Conservation (phyloP, 2,113 vertebrate genomes). For the Pterocles burchelli region DNA sequence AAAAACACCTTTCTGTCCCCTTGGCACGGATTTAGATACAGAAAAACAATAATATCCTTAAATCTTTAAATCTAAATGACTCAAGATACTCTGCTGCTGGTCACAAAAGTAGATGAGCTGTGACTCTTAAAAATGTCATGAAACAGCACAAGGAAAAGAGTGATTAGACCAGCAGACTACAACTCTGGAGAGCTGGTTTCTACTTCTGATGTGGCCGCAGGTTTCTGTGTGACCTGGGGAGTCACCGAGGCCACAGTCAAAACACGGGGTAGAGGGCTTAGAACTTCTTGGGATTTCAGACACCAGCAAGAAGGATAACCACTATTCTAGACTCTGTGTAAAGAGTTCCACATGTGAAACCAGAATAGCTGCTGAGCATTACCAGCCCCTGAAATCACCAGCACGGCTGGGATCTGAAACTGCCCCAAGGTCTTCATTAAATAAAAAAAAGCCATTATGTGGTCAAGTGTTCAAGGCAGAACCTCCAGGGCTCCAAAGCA, state of each 20-base stretch:
- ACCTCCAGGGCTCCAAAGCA: not conserved
- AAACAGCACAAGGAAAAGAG: not conserved
- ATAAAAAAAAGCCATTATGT: not conserved
- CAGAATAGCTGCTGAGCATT: not conserved
- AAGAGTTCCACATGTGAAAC: not conserved
- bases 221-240: not conserved
- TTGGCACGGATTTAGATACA: not conserved
- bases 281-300: not conserved
- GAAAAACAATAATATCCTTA: not conserved
- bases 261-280: not conserved
- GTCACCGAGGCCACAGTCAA: not conserved
- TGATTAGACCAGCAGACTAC: not conserved
- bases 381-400: not conserved
- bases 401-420: not conserved
- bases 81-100: not conserved
- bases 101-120: not conserved
- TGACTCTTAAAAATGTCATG: not conserved
- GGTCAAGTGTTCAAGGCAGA: not conserved
- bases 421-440: not conserved
- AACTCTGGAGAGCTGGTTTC: not conserved
- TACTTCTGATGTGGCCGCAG: not conserved
- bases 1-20: not conserved
- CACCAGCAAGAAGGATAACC: not conserved
- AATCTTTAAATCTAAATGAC: not conserved
- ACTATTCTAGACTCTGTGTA: fast-evolving